Percentiles rank a stretch among this genome's conserved stretches.
phyloP scores from a whole-genome alignment of 2,888 invertebrate species.

The Drosophila neoperkinsi region DNA sequence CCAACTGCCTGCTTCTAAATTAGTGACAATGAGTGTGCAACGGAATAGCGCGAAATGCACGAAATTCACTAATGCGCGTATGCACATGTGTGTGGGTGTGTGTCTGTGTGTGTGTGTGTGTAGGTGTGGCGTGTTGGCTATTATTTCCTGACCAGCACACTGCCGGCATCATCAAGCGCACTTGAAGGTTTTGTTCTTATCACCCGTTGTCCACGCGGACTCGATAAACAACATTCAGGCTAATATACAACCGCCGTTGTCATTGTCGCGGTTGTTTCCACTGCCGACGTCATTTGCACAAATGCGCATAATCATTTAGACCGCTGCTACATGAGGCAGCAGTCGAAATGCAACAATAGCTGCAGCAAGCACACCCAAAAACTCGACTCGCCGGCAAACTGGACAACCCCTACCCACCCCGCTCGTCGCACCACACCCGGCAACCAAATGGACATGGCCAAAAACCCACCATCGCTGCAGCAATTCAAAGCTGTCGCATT shows the following conservation, averaged over 20 bases:
- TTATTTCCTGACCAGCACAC: conserved; percentile 27
- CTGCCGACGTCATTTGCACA: conserved; percentile 52
- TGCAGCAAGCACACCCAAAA: conserved; percentile 26
- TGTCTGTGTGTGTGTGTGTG: conserved; percentile 19
- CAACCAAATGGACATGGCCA: conserved; percentile 5
- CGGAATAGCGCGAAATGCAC: conserved; percentile 31
- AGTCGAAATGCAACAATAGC: conserved; percentile 63
- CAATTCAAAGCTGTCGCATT: conserved; percentile 39
- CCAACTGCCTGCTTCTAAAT: conserved; percentile 43
- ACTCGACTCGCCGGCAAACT: conserved; percentile 17
- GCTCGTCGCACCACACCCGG: conserved; percentile 3
- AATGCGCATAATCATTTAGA: conserved; percentile 55
- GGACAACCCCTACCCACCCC: conserved; percentile 1
- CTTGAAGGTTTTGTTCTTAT: conserved; percentile 75
- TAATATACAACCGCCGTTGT: conserved; percentile 10
- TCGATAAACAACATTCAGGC: conserved; percentile 54
- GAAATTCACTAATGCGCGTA: conserved; percentile 42
- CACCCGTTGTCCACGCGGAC: conserved; percentile 61
- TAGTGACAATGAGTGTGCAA: conserved; percentile 49
- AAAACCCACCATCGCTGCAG: conserved; percentile 13
- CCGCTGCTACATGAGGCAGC: conserved; percentile 36
- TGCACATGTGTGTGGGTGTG: conserved; percentile 10
- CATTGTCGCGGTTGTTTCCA: conserved; percentile 14
- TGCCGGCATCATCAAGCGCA: conserved; percentile 39
- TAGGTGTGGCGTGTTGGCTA: conserved; percentile 36